Evolutionary conservation across 2,888 invertebrate species (phyloP), one percentile per base, ranked within the genome.

Genomic region (Saturnia pavonia): DNA sequence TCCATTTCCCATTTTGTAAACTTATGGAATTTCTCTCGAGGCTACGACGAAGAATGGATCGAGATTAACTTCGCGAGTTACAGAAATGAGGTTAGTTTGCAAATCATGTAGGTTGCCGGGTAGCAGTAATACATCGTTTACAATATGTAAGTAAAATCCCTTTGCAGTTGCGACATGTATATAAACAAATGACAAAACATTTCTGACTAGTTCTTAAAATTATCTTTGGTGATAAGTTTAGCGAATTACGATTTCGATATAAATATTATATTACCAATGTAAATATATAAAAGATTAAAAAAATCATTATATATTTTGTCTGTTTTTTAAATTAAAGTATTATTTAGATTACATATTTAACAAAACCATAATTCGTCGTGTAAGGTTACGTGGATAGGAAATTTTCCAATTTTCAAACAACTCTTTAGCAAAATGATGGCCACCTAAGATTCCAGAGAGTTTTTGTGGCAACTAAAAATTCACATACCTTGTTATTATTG

Each of bases 1-100:
- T 93, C 94, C 78, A 85, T 89, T 76, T 94, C 94, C 67, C 95
- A 95, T 82, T 89, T 94, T 75, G 86, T 91, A 72, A 95, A 95
- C 85, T 88, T 94, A 76, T 91, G 93, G 89, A 94, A 94, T 85
- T 95, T 94, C 86, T 94, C 94, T 60, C 87, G 88, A 75, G 85
- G 90, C 75, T 95, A 91, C 87, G 91, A 94, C 79, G 85, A 88
- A 70, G 77, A 81, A 73, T 83, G 85, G 74, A 78, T 75, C 42
- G 94, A 93, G 77, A 90, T 95, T 78, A 95, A 95, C 84, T 90
- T 94, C 75, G 94, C 95, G 22, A 83, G 78, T 75, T 92, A 90
- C 81, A 91, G 83, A 80, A 86, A 91, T 79, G 89, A 92, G 91
- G 92, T 93, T 78, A 88, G 89, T 86, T 80, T 76, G 69, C 69